Base-by-base conservation (phyloP, 1,140 invertebrate species). In the Vollenhovia emeryi region DNA sequence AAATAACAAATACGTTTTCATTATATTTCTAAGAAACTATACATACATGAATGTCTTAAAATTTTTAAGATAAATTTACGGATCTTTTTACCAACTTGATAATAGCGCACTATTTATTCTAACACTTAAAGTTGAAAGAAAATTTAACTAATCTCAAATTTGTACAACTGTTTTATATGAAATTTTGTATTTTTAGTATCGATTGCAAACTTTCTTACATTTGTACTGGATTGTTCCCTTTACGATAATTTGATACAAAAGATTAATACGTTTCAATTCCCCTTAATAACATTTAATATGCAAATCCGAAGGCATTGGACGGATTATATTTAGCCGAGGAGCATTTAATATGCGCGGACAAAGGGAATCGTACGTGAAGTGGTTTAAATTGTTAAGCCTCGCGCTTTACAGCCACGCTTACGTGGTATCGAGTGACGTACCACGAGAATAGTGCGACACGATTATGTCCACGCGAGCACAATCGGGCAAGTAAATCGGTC, bases 321-420 rank as follows among this genome's bases (percentile, higher is more conserved):
- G 36, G 36, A 73, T 82, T 82, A 82, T 71, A 82, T 82, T 71
- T 82, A 73, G 78, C 57, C 33, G n/a, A 69, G 64, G 13, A 33
- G 64, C 50, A 33, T 80, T 71, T 59, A 69, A 69, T 71, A 45
- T 24, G 33, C 18, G 36, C 36, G 78, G 15, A 52, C 64, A 80
- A 80, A 80, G 64, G n/a, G 78, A 80, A 30, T 71, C 36, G 24
- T 43, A 55, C 21, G 24, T 36, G 18, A 36, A 48, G 45, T 71
- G 36, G 36, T 80, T 64, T 64, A 80, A 80, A 80, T 80, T 57
- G 64, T 80, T 80, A 57, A 80, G 36, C 33, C 30, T 50, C 75
- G 59, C 43, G 48, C 33, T 43, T 57, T 43, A 33, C 18, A 55
- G 76, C 18, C 59, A 11, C 36, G 50, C 64, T 50, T 36, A 71